Evolutionary conservation across 2,888 invertebrate species (phyloP).

Genomic region (Tiliacea citrago): DNA sequence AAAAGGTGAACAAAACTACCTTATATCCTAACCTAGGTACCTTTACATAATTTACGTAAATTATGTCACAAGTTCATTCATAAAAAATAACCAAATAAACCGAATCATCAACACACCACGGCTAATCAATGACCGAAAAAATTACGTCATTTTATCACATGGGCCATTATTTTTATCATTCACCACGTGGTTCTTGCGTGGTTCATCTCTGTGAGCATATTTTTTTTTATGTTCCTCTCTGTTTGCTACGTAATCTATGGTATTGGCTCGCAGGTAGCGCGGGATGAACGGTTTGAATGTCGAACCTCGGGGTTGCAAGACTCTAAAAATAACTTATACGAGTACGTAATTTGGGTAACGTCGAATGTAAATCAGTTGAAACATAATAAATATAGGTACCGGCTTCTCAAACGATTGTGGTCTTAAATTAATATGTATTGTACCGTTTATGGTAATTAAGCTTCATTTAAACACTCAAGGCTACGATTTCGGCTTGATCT

Average conservation of each 20-base stretch:
- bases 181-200: conserved; percentile 76
- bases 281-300: conserved; percentile 86
- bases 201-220: conserved; percentile 55
- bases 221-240: conserved; percentile 64
- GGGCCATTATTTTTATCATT: conserved; percentile 66
- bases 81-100: conserved; percentile 44
- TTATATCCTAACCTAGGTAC: no score
- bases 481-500: conserved; percentile 13
- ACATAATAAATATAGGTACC: neutral
- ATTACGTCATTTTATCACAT: conserved; percentile 70
- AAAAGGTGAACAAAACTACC: neutral
- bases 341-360: neutral
- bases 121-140: conserved; percentile 61
- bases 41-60: no score
- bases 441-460: conserved; percentile 45
- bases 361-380: conserved; percentile 12
- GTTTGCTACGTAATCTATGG: conserved; percentile 75
- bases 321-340: conserved; percentile 30
- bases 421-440: conserved; percentile 36
- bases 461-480: conserved; percentile 32
- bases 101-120: conserved; percentile 40
- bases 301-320: conserved; percentile 81
- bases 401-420: conserved; percentile 7
- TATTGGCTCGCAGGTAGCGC: conserved; percentile 81
- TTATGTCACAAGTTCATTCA: conserved; percentile 17